phyloP scores from a whole-genome alignment of 2,888 invertebrate genomes.

The Epinotia bilunana region DNA sequence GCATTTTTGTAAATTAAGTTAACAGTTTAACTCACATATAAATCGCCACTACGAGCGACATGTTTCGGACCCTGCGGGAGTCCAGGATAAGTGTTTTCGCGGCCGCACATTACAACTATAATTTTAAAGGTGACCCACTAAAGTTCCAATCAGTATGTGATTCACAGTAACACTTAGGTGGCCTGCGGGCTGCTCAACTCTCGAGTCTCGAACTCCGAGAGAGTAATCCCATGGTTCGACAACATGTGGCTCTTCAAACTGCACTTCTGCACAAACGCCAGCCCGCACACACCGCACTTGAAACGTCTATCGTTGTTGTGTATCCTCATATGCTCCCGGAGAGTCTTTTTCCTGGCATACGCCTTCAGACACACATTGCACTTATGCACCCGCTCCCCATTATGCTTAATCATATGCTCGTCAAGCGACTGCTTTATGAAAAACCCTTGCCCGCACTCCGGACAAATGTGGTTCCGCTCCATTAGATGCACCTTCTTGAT shows the following conservation, averaged over 20 bases:
- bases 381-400: conserved; percentile 71
- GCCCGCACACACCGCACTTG: conserved; percentile 69
- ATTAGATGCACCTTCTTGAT: conserved; percentile 76
- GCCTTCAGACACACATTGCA: conserved; percentile 72
- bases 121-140: too few species aligned
- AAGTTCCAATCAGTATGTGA: not conserved
- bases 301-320: conserved; percentile 77
- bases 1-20: too few species aligned
- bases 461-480: conserved; percentile 75
- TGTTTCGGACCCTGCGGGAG: too few species aligned
- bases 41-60: too few species aligned
- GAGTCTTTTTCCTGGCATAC: conserved; percentile 74
- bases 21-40: too few species aligned
- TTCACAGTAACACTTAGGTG: not conserved
- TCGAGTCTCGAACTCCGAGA: conserved; percentile 66
- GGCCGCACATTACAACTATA: too few species aligned
- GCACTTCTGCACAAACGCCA: conserved; percentile 76
- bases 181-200: conserved; percentile 28
- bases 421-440: conserved; percentile 74
- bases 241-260: conserved; percentile 77
- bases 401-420: conserved; percentile 77
- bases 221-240: conserved; percentile 71
- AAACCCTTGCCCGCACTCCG: conserved; percentile 73
- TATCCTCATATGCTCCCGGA: conserved; percentile 76
- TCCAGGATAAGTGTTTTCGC: too few species aligned